Base-by-base conservation (phyloP, 2,797 vertebrate genomes). In the Emydoidea blandingii region DNA sequence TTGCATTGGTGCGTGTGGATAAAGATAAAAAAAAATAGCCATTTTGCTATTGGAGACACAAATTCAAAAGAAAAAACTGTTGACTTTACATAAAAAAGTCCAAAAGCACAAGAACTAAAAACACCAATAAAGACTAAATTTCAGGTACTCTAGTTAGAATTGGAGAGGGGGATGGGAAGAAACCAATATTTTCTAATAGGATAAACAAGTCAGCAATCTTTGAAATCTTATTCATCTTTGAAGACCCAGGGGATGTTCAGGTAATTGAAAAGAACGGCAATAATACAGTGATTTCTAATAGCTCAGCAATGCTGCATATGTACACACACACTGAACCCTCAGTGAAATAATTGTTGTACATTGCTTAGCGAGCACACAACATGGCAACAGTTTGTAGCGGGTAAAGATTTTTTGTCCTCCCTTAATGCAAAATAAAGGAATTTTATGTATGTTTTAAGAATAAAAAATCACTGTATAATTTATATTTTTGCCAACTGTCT, bases 211-310 rank as follows among this genome's bases (percentile, higher is more conserved):
- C 92, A 97, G 95, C 94, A 98, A 86, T 96, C 88, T 86, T 91
- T 94, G 86, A 94, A 89, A 93, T 94, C 52, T 81, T 97, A 96
- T 95, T 97, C 93, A 91, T 97, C 91, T 96, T 91, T 88, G 83
- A 96, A 94, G 89, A 94, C 97, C 93, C 90, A 91, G 85, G 93
- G 93, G 96, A 87, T 97, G 9, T 81, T 95, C 5, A 57, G 92
- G 85, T 97, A 98, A 96, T 96, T 97, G 94, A 87, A 94, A 97
- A 91, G 65, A 96, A 87, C 56, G 53, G 62, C 53, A 93, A 49
- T 83, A 92, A 91, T 87, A 80, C 90, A 59, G 79, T 80, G 92
- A 54, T 27, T 96, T 95, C 57, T 95, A 95, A 76, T 92, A 94
- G 86, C 3, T 12, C 90, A 93, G 91, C 95, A 95, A 83, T 87